These are phyloP conservation scores for Thrips palmi DNA, from an alignment of 1,140 invertebrate genomes.

Conservation along the genomic window DNA sequence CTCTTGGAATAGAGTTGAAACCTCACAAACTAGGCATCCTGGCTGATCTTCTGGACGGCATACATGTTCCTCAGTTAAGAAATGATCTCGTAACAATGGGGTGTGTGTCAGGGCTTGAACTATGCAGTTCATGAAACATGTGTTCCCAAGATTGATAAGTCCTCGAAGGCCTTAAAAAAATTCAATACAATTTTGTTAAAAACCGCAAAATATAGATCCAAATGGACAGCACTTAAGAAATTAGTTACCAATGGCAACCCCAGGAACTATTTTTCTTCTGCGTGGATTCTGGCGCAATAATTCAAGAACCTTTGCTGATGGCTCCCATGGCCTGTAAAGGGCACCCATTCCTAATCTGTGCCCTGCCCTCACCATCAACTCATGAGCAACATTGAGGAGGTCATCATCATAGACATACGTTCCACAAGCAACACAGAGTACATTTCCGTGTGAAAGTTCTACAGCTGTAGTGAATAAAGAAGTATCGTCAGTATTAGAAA, in stretches of 20 bases:
- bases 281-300: not conserved
- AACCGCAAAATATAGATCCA: too few relatives aligned
- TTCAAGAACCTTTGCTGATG: not conserved
- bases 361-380: not conserved
- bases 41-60: conserved; percentile 41
- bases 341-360: not conserved
- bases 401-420: conserved; percentile 81
- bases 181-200: too few relatives aligned
- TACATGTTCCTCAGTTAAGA: conserved; percentile 79
- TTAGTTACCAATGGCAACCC: too few relatives aligned
- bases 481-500: too few relatives aligned
- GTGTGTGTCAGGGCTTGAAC: conserved; percentile 91
- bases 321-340: not conserved
- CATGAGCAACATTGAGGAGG: conserved; percentile 14
- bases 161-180: conserved; percentile 56
- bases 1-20: conserved; percentile 59
- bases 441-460: conserved; percentile 72
- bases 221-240: too few relatives aligned
- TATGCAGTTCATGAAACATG: conserved; percentile 98
- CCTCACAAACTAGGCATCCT: conserved; percentile 83
- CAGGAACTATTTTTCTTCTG: not conserved
- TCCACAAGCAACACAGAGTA: conserved; percentile 79
- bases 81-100: conserved; percentile 85
- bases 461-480: too few relatives aligned
- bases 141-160: conserved; percentile 91